These are phyloP conservation scores for Malurus cyaneus DNA, from an alignment of 2,113 vertebrate genomes.

Conservation along the genomic window DNA sequence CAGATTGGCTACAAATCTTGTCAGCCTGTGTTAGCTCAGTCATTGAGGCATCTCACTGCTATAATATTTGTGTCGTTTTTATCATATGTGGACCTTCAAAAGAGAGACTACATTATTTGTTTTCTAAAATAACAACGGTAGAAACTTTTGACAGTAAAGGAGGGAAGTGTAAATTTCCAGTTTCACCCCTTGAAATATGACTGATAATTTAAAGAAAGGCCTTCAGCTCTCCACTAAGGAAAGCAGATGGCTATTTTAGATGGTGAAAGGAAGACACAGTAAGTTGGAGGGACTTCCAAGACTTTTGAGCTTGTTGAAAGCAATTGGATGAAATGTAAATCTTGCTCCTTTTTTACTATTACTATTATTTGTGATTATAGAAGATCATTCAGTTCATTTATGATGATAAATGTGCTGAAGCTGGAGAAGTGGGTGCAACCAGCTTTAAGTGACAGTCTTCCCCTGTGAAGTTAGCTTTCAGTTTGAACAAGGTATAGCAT, in stretches of 20 bases:
- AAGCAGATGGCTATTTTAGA: background rate
- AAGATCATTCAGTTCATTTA: background rate
- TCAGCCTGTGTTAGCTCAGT: background rate
- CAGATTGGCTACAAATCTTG: background rate
- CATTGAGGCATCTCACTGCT: background rate
- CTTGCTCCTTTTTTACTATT: background rate
- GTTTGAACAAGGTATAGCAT: background rate
- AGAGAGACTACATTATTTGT: background rate
- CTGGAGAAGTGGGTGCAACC: background rate
- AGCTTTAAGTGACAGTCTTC: background rate
- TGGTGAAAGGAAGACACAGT: background rate
- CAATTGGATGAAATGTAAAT: background rate
- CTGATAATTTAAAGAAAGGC: background rate
- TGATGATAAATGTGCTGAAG: background rate
- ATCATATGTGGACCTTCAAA: background rate
- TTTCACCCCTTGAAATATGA: background rate
- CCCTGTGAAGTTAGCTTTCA: background rate
- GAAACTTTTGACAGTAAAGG: background rate
- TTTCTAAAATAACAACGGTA: background rate
- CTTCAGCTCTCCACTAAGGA: background rate
- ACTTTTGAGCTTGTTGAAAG: background rate
- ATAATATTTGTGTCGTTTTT: background rate
- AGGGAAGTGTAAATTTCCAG: background rate
- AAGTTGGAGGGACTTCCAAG: background rate
- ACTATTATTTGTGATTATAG: background rate